A percentile compares a stretch with the other conserved stretches of the same genome.
phyloP scores from a whole-genome alignment of 2,888 invertebrate species.

The Dasysyrphus albostriatus region DNA sequence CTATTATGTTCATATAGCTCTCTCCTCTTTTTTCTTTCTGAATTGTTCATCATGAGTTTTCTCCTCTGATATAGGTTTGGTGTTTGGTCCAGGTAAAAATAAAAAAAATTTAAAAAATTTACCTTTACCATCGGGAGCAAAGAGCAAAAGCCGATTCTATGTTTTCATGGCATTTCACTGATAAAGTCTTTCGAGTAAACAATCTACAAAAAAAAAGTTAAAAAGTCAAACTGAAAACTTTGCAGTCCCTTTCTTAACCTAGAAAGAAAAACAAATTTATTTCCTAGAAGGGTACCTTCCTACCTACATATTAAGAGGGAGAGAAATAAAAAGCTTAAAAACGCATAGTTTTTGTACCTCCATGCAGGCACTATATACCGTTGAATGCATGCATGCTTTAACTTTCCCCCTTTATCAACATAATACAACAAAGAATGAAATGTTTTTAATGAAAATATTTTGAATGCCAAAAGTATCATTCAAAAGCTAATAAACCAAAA shows the following conservation, averaged over 20 bases:
- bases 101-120: neutral
- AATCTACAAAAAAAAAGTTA: neutral
- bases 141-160: neutral
- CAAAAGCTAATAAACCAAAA: neutral
- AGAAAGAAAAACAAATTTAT: neutral
- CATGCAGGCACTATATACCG: no score
- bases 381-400: neutral
- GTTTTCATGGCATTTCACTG: neutral
- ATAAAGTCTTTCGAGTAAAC: slow-evolving; percentile 4
- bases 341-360: neutral
- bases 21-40: neutral
- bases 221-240: neutral
- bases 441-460: slow-evolving; percentile 9
- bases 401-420: neutral
- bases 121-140: neutral
- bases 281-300: no score
- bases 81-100: neutral
- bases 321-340: neutral
- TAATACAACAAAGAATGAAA: slow-evolving; percentile 1
- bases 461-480: slow-evolving; percentile 16
- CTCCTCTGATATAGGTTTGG: neutral
- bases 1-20: neutral
- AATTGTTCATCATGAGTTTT: neutral
- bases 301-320: no score
- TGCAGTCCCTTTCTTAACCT: neutral